phyloP scores from a whole-genome alignment of 92 coral and sea anemone species.

The Siderastrea siderea region DNA sequence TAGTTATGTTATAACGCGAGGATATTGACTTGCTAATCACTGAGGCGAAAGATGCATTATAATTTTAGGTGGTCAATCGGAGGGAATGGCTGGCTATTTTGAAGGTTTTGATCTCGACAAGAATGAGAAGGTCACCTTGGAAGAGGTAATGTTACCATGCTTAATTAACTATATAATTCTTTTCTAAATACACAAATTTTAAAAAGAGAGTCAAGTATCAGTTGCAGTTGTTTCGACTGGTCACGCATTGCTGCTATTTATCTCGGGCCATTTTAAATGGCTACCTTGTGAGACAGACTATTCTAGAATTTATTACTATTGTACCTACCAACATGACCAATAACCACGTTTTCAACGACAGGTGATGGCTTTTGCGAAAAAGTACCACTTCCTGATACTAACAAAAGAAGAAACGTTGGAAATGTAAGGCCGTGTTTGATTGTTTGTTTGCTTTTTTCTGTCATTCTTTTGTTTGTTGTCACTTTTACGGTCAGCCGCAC shows the following conservation, averaged over 20 bases:
- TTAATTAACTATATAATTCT: too few relatives aligned
- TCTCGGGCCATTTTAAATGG: too few relatives aligned
- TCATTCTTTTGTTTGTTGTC: background rate
- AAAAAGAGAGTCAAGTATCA: too few relatives aligned
- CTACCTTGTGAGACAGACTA: too few relatives aligned
- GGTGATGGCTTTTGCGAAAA: slow-evolving; percentile 59
- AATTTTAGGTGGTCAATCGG: slow-evolving; percentile 63
- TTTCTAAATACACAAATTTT: too few relatives aligned
- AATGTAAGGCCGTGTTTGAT: slow-evolving; percentile 40
- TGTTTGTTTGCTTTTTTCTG: background rate
- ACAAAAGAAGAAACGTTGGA: slow-evolving; percentile 48
- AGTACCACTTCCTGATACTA: slow-evolving; percentile 55
- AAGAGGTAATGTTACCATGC: slow-evolving; percentile 52
- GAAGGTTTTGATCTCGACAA: slow-evolving; percentile 65
- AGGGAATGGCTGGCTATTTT: slow-evolving; percentile 58
- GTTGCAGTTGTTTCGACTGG: too few relatives aligned
- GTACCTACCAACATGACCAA: too few relatives aligned
- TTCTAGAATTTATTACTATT: too few relatives aligned
- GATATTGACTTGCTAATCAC: background rate
- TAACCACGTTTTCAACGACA: background rate
- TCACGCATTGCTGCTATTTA: too few relatives aligned
- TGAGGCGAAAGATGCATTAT: background rate
- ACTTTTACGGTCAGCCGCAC: too few relatives aligned
- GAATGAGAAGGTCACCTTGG: slow-evolving; percentile 65
- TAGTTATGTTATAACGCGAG: too few relatives aligned